Evolutionary conservation across 2,797 vertebrate genomes (phyloP), one percentile per base, ranked within the genome.

Genomic region (Limosa lapponica): DNA sequence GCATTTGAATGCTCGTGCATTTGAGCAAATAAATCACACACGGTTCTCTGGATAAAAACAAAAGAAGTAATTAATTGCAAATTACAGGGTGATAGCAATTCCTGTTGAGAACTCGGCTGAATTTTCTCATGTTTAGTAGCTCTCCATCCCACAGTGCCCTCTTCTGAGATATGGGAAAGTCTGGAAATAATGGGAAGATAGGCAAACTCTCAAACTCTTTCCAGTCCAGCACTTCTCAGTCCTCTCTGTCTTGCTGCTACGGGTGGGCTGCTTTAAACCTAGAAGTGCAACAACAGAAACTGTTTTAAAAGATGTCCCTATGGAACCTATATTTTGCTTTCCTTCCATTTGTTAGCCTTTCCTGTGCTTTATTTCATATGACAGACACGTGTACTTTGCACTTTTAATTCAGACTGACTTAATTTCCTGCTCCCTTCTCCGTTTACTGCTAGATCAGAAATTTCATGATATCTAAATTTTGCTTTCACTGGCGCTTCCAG

Each of bases 121-220:
- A 81, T 97, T 94, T 75, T 89, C 90, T 69, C 6, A 23, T 48
- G 94, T 90, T 91, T 89, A 95, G 82, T 69, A 93, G 95, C 95
- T 97, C 90, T 91, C 81, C 96, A 95, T 96, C 92, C 93, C 88
- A 97, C 96, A 97, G 90, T 96, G 97, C 97, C 97, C 97, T 98
- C 97, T 97, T 97, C 96, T 95, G 97, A 98, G 94, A 95, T 86
- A 73, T 5, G 25, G 75, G 80, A 88, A 95, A 97, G 43, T 32
- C 95, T 93, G 61, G 65, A 83, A 70, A 77, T 59, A 8, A 88
- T 82, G 86, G 70, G 59, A 71, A 86, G 58, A 71, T 39, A 41
- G 2, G 11, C 4, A 88, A 64, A 25, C 49, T 84, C 41, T 82
- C 73, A 75, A 82, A 52, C 9, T 55, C 36, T 87, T 82, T 51